A percentile compares a stretch with the other conserved stretches of the same genome.
These are phyloP conservation scores for Brenthis hecate DNA, from an alignment of 2,888 invertebrate genomes.

Conservation along the genomic window DNA sequence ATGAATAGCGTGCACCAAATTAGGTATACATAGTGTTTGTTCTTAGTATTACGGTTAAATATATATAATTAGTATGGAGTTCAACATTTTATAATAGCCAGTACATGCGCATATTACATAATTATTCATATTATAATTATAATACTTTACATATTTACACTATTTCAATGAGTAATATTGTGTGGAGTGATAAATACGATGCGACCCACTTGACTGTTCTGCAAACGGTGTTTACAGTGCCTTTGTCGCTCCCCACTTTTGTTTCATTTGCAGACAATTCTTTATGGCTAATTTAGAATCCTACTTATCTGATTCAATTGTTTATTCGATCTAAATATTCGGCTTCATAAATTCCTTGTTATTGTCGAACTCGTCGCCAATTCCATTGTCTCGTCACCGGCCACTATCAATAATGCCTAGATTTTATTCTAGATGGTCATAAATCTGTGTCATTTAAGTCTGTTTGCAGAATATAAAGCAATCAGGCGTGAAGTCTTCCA, in stretches of 20 bases:
- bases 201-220: conserved; percentile 62
- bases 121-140: conserved; percentile 36
- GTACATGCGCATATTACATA: conserved; percentile 40
- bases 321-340: conserved; percentile 74
- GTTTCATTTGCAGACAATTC: conserved; percentile 61
- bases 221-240: conserved; percentile 62
- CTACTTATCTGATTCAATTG: conserved; percentile 76
- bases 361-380: conserved; percentile 50
- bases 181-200: conserved; percentile 58
- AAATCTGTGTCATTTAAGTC: conserved; percentile 11
- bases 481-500: conserved; percentile 50
- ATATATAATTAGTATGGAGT: neutral
- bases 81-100: conserved; percentile 3
- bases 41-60: neutral
- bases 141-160: conserved; percentile 44
- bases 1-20: too few relatives aligned
- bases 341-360: conserved; percentile 67
- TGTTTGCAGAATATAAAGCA: conserved; percentile 37
- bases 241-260: conserved; percentile 70
- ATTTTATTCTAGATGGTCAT: conserved; percentile 13
- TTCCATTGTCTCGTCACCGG: conserved; percentile 57
- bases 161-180: conserved; percentile 62
- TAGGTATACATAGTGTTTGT: neutral
- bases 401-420: conserved; percentile 1
- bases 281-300: conserved; percentile 74